Base-by-base conservation (phyloP, 2,113 vertebrate species). In the Callipepla squamata region DNA sequence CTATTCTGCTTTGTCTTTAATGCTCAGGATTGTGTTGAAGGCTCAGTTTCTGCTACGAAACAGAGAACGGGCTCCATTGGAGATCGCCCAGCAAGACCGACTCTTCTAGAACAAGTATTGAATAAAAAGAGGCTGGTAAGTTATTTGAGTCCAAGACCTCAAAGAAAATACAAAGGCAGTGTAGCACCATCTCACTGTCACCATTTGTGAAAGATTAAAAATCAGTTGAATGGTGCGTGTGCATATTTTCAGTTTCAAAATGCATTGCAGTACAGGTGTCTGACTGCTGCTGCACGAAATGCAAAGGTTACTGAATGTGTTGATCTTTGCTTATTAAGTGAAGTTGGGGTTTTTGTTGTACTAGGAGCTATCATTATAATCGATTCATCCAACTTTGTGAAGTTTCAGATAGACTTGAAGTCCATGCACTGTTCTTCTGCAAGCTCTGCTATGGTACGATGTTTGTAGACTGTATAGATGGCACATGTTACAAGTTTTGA, bases 121-220 rank as follows among this genome's bases (percentile, higher is more conserved):
- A 99, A 99, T 96, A 99, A 99, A 82, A 99, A 99, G 94, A 98
- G 99, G 93, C 98, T 99, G 98, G 99, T 99, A 93, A 98, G 98
- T 40, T 40, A 40, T 40, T 40, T 40, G 40, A 40, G 40, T 40
- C 40, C 40, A 40, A 13, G 40, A 40, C 40, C 40, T 40, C 12
- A 40, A 40, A 40, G 40, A 40, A 40, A 40, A 40, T 12, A 13
- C 38, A 36, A 79, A 84, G 28, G 7, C 32, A 42, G 8, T 30
- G 30, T 77, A 70, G 30, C 11, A 42, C 0, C 22, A 23, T 59
- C 80, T 70, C 61, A 8, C 20, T 82, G 40, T 77, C 9, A 68
- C 6, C 11, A 9, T 2, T 13, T 50, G 23, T 62, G 44, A 78
- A 70, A 70, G 50, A 50, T 38, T 34, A 5, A 42, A 79, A 34